Evolutionary conservation across 1,140 invertebrate genomes (phyloP).

Genomic region (Bombus cullumanus): DNA sequence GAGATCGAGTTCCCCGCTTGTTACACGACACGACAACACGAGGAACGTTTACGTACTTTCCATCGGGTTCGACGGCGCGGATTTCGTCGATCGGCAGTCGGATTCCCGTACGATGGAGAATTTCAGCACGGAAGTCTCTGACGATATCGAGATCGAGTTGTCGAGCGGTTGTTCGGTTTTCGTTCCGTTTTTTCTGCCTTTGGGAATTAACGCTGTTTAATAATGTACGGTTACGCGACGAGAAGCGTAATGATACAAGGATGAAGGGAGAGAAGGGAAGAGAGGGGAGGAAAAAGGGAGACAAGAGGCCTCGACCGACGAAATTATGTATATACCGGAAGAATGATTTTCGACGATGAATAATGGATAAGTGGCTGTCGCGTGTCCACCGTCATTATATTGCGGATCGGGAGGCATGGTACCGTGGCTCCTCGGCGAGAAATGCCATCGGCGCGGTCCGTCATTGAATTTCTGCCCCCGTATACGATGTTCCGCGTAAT

Average conservation of each 20-base stretch:
- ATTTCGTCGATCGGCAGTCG: background rate
- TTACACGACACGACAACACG: background rate
- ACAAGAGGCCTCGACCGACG: background rate
- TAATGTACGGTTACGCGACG: conserved; percentile 13
- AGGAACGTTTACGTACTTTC: background rate
- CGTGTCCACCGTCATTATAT: conserved; percentile 79
- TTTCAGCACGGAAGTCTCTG: background rate
- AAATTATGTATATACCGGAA: conserved; percentile 75
- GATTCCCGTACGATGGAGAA: background rate
- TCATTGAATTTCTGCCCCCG: conserved; percentile 66
- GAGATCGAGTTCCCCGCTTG: conserved; percentile 17
- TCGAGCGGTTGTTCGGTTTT: background rate
- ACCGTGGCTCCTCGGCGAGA: background rate
- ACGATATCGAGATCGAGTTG: background rate
- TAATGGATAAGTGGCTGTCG: conserved; percentile 80
- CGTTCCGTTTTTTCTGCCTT: background rate
- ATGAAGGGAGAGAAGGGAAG: background rate
- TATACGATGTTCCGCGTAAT: conserved; percentile 63
- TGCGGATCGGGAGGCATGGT: conserved; percentile 51
- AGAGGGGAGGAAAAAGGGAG: background rate
- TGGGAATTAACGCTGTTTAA: conserved; percentile 14
- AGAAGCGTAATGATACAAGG: conserved; percentile 15
- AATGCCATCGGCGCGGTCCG: conserved; percentile 50
- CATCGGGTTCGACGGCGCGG: background rate
- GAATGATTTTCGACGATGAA: conserved; percentile 77